Percentiles rank a stretch among this genome's conserved stretches.
Conservation (phyloP, 2,888 invertebrate species). For the Lacanobia oleracea region DNA sequence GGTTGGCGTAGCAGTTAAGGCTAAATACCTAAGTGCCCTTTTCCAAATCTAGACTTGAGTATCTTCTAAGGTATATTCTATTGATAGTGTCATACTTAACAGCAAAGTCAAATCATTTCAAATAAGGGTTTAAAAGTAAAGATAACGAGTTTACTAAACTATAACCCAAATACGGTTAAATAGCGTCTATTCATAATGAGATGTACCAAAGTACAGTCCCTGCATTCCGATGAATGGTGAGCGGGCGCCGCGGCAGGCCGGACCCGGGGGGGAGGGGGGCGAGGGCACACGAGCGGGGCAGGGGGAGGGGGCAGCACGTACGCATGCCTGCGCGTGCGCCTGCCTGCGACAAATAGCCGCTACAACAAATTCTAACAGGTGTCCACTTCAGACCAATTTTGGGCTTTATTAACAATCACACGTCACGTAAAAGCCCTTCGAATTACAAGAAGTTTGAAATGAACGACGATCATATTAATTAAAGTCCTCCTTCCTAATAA, state of each 20-base stretch:
- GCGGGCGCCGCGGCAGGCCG: slow-evolving; percentile 68
- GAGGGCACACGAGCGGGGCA: slow-evolving; percentile 45
- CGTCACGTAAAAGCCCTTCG: slow-evolving; percentile 58
- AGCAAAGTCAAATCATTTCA: slow-evolving; percentile 20
- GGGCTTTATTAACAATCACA: slow-evolving; percentile 65
- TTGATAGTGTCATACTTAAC: slow-evolving; percentile 2
- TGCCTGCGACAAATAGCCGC: slow-evolving; percentile 79
- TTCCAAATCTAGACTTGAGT: slow-evolving; percentile 1
- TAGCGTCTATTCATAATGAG: slow-evolving; percentile 81
- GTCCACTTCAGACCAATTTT: slow-evolving; percentile 79
- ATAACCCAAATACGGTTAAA: slow-evolving; percentile 78
- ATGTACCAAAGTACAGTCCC: slow-evolving; percentile 82
- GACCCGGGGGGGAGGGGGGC: slow-evolving; percentile 57
- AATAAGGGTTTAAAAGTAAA: slow-evolving; percentile 49
- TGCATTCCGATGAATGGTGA: slow-evolving; percentile 87
- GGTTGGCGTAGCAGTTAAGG: slow-evolving; percentile 30
- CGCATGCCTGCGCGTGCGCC: slow-evolving; percentile 87
- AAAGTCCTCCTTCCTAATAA: background rate
- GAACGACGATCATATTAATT: slow-evolving; percentile 11
- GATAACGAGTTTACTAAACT: slow-evolving; percentile 59
- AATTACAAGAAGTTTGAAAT: slow-evolving; percentile 53
- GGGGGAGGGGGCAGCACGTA: slow-evolving; percentile 68
- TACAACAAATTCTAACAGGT: slow-evolving; percentile 85
- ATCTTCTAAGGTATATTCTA: background rate
- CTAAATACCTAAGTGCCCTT: slow-evolving; percentile 1